Evolutionary conservation across 2,888 invertebrate genomes (phyloP).

Genomic region (Ganaspis brasiliensis): DNA sequence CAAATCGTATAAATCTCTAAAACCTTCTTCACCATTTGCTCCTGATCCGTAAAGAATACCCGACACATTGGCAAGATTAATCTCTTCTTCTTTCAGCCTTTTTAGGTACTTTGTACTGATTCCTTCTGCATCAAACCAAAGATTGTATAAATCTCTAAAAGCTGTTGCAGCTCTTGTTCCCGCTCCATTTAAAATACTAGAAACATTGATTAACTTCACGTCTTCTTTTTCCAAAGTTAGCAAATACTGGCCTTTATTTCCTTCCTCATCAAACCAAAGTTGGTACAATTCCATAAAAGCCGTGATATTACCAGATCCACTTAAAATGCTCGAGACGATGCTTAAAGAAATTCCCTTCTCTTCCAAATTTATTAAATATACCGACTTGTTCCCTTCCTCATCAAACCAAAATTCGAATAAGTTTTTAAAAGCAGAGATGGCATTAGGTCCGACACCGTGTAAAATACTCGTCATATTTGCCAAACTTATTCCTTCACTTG

Average conservation of each 20-base stretch:
- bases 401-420: constrained; percentile 67
- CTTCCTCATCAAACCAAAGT: constrained; percentile 60
- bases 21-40: constrained; percentile 64
- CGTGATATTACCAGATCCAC: constrained; percentile 58
- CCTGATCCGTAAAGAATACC: constrained; percentile 64
- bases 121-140: constrained; percentile 65
- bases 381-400: constrained; percentile 49
- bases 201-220: constrained; percentile 62
- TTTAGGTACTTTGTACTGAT: constrained; percentile 50
- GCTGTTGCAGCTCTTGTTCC: constrained; percentile 62
- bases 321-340: constrained; percentile 66
- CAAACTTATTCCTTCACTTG: constrained; percentile 60
- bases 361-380: constrained; percentile 50
- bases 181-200: constrained; percentile 63
- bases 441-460: constrained; percentile 56
- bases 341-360: constrained; percentile 60
- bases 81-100: constrained; percentile 58
- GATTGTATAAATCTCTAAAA: constrained; percentile 67
- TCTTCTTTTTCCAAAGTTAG: constrained; percentile 53
- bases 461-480: constrained; percentile 64
- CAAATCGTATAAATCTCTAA: constrained; percentile 69
- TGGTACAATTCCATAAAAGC: constrained; percentile 63
- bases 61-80: constrained; percentile 61
- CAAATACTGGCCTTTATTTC: constrained; percentile 58
- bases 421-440: constrained; percentile 68